Base-by-base conservation (phyloP, 1,140 invertebrate genomes). In the Heliconius hewitsoni region DNA sequence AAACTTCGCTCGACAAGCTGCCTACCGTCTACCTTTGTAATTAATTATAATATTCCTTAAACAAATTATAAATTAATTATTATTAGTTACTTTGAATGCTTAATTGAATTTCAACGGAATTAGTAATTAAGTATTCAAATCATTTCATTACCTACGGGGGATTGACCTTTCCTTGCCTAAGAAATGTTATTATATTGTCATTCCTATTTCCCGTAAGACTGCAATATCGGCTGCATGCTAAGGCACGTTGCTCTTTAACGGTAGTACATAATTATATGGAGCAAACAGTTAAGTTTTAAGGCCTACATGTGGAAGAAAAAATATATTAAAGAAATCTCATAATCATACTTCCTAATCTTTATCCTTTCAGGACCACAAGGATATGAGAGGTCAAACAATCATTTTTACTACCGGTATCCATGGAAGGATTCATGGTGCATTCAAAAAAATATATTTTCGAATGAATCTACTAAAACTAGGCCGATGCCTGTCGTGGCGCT, bases 151-250 rank as follows among this genome's bases (percentile, higher is more conserved):
- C 27, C 60, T 66, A 27, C 13, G 23, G 27, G 23, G 9, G 85
- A 85, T 80, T 91, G 90, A 92, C 89, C 91, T 90, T 92, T 92
- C 84, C 80, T 81, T 87, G 82, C 77, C 76, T 78, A 81, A 90
- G 84, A 87, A 91, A 91, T 90, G 82, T 85, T 88, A 89, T 90
- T 92, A 89, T 90, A 88, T 86, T 90, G 84, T 89, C 89, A 90
- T 91, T 90, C 89, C 88, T 89, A 92, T 87, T 89, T 85, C 83
- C 83, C 75, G 79, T 78, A 81, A 73, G 80, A 79, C 76, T 82
- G 70, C 74, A 80, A 66, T 66, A 66, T 66, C 23, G 27, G 30
- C 27, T 73, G 70, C 80, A 76, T 74, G 60, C 71, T 34, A 83
- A 71, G 73, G 71, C 55, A 23, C 81, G 52, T 77, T 78, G 76